Base-by-base conservation (phyloP, 2,888 invertebrate genomes). In the Isoperla grammatica region DNA sequence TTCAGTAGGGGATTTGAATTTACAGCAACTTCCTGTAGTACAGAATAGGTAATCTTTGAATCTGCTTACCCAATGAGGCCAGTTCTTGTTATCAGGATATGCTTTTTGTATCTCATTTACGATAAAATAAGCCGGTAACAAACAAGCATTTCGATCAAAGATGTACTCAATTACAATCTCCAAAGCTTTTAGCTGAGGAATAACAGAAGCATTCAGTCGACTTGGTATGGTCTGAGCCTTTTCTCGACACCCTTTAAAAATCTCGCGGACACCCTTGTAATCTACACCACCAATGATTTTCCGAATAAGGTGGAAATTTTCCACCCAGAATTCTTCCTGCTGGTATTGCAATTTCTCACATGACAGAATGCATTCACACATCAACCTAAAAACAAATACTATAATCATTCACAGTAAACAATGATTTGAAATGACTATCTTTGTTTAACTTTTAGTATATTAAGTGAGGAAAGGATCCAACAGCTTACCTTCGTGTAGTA, bases 71-170 rank as follows among this genome's bases (percentile, higher is more conserved):
- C 96, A 97, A 74, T 97, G 95, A 49, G 95, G 91, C 84, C 88
- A 90, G 64, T 83, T 83, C 69, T 83, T 83, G 67, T 85, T 86
- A 66, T 90, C 88, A 1, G 88, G 86, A 73, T 87, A 88, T 48
- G 87, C 86, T 72, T 96, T 96, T 69, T 92, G 90, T 66, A 97
- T 87, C 78, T 97, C 96, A 72, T 95, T 95, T 0, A 95, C 91
- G 65, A 97, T 88, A 68, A 98, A 90, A 75, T 97, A 97, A 5
- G 93, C 93, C 1, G 97, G 97, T 60, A 97, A 76, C 39, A 97
- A 78, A 69, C 95, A 95, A 19, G 91, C 88, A 74, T 94, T 90
- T 39, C 96, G 81, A 73, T 97, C 92, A 77, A 96, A 91, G 69
- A 97, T 94, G 69, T 90, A 88, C 65, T 88, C 85, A 63, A 95